phyloP scores from a whole-genome alignment of 1,140 invertebrate species.

The Zaprionus ornatus region DNA sequence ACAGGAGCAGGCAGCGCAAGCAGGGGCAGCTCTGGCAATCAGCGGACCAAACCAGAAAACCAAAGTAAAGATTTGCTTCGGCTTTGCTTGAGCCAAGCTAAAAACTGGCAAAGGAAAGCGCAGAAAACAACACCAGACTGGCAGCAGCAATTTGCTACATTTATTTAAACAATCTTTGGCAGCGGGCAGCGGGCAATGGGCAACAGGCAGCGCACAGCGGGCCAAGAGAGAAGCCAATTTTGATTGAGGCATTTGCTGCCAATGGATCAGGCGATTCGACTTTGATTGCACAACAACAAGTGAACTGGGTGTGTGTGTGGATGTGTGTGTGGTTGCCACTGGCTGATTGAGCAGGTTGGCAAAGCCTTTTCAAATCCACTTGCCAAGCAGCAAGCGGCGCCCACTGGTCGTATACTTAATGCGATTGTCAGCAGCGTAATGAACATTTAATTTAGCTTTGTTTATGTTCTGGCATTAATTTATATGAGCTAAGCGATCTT shows the following conservation, averaged over 20 bases:
- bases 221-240: conserved; percentile 28
- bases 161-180: conserved; percentile 50
- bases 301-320: background rate
- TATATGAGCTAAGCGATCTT: background rate
- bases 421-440: background rate
- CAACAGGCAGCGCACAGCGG: conserved; percentile 9
- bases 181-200: conserved; percentile 23
- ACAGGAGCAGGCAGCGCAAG: background rate
- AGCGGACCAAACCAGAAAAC: conserved; percentile 21
- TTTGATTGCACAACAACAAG: conserved; percentile 28
- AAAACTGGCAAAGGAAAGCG: background rate
- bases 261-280: conserved; percentile 43
- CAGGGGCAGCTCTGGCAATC: conserved; percentile 45
- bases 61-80: conserved; percentile 54
- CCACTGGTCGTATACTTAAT: conserved; percentile 43
- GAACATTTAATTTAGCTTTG: background rate
- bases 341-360: conserved; percentile 20
- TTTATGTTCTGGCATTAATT: background rate
- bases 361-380: conserved; percentile 6
- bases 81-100: conserved; percentile 23
- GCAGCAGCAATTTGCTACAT: conserved; percentile 47
- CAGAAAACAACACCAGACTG: conserved; percentile 3
- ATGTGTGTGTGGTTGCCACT: background rate
- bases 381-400: background rate
- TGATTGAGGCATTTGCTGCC: conserved; percentile 46